Percentiles rank a stretch among this genome's conserved stretches.
These are phyloP conservation scores for Enteromius thamalakanensis DNA, from an alignment of 2,797 vertebrate genomes.

Conservation along the genomic window DNA sequence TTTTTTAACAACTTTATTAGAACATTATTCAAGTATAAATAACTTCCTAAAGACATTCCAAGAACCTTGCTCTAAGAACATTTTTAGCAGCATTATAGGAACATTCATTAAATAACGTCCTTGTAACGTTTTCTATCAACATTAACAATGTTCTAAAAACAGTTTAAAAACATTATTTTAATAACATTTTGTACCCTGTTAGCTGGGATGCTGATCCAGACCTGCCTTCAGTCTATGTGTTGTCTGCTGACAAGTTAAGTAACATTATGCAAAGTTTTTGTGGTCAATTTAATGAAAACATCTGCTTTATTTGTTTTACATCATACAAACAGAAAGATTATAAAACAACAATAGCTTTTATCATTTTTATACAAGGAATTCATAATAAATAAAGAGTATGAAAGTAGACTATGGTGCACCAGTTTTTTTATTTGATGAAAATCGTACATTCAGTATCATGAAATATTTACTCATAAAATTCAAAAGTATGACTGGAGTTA, in stretches of 20 bases:
- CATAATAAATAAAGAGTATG: background rate
- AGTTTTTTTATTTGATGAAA: background rate
- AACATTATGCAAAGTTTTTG: background rate
- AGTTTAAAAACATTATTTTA: no score
- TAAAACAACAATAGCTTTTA: background rate
- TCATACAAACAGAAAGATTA: background rate
- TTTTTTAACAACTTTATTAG: no score
- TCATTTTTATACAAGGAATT: background rate
- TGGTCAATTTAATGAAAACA: background rate
- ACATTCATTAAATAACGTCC: no score
- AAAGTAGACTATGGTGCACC: background rate
- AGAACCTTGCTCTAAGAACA: no score
- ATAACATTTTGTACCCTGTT: no score
- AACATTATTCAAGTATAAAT: no score
- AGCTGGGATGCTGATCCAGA: background rate
- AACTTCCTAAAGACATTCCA: no score
- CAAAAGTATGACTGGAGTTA: background rate
- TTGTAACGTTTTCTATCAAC: no score
- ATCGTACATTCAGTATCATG: background rate
- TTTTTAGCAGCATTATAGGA: no score
- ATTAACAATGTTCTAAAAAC: no score
- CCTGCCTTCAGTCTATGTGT: background rate
- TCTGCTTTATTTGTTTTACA: background rate
- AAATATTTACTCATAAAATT: background rate
- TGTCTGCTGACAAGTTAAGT: background rate